phyloP scores from a whole-genome alignment of 2,113 vertebrate genomes.

The Ia io region DNA sequence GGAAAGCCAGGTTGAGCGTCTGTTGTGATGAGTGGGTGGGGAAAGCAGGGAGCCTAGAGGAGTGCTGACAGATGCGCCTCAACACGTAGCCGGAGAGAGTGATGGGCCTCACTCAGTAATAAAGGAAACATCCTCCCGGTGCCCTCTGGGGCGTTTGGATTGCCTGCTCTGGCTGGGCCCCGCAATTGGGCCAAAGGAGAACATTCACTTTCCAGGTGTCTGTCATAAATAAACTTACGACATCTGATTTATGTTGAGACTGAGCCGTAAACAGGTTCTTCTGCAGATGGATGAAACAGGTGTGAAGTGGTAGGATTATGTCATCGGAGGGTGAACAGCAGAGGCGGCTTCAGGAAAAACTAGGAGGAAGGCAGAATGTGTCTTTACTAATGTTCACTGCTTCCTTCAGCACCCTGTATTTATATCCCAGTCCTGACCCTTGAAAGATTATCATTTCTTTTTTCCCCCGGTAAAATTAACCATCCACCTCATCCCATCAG shows the following conservation, averaged over 20 bases:
- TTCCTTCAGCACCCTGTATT: neutral
- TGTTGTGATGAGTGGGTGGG: neutral
- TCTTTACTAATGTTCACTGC: neutral
- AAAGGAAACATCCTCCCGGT: neutral
- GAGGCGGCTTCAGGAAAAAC: constrained; percentile 15
- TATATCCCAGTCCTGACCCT: neutral
- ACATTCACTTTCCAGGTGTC: neutral
- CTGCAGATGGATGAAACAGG: neutral
- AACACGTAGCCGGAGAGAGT: neutral
- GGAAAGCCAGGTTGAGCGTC: neutral
- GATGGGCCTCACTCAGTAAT: neutral
- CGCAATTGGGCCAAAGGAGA: neutral
- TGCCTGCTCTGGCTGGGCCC: neutral
- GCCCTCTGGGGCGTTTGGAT: neutral
- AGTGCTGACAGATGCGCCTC: neutral
- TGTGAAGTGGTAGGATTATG: constrained; percentile 12
- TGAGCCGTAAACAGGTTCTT: neutral
- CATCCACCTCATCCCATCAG: neutral
- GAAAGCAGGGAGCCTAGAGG: neutral
- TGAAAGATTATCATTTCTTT: neutral
- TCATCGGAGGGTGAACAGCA: neutral
- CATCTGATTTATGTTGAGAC: neutral
- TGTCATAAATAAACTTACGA: neutral
- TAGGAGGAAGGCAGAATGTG: neutral
- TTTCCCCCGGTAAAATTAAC: neutral